These are phyloP conservation scores for Harpagoxenus sublaevis DNA, from an alignment of 2,888 invertebrate species.

Conservation along the genomic window DNA sequence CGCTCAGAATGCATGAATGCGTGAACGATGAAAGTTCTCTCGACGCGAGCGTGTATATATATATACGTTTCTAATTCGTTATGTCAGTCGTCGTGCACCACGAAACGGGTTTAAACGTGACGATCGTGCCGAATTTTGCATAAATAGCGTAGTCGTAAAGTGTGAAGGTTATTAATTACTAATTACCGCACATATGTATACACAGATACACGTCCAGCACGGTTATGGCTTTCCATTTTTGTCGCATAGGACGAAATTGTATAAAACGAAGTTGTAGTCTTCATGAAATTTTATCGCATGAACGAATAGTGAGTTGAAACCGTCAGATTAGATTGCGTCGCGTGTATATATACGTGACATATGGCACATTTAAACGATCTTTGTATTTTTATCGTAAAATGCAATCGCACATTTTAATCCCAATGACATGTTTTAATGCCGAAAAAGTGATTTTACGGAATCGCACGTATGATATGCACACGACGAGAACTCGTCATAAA, in stretches of 20 bases:
- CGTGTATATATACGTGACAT: not conserved
- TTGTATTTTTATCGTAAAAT: not conserved
- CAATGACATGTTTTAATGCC: not conserved
- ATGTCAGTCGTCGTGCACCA: not conserved
- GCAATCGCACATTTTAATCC: not conserved
- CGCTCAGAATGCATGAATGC: not conserved
- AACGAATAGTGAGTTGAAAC: not conserved
- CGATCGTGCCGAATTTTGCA: not conserved
- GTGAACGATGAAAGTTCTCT: slow-evolving; percentile 22
- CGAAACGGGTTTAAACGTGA: slow-evolving; percentile 17
- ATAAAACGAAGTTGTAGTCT: not conserved
- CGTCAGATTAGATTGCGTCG: not conserved
- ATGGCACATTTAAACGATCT: not conserved
- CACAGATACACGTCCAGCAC: not conserved
- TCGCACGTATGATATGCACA: not conserved
- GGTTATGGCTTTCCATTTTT: not conserved
- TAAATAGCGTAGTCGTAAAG: not conserved
- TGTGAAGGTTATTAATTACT: not conserved
- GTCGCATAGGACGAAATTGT: not conserved
- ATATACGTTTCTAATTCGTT: not conserved
- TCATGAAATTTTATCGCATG: not conserved
- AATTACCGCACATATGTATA: not conserved
- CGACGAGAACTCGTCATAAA: slow-evolving; percentile 2
- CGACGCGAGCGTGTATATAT: not conserved
- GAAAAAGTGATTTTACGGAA: not conserved